Evolutionary conservation across 1,140 invertebrate species (phyloP).

Genomic region (Drosophila athabasca): DNA sequence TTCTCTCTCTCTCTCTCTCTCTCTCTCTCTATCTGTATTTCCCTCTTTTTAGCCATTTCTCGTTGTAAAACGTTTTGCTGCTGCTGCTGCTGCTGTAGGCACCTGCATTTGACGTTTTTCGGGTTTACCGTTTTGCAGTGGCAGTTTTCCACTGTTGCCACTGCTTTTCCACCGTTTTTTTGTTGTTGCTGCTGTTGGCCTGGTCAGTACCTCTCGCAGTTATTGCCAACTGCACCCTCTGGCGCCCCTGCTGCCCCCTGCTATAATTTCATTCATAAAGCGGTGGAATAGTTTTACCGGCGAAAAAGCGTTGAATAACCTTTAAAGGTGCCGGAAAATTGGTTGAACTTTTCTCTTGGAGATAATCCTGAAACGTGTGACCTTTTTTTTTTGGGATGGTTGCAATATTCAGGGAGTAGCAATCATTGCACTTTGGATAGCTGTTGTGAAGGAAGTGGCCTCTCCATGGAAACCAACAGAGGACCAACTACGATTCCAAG

Average conservation of each 20-base stretch:
- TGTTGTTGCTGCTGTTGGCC: conserved; percentile 8
- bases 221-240: conserved; percentile 37
- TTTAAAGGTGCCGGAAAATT: conserved; percentile 9
- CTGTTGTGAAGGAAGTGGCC: too few species aligned
- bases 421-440: too few species aligned
- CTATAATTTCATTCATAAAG: conserved; percentile 62
- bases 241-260: background rate
- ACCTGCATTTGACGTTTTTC: conserved; percentile 68
- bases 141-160: conserved; percentile 31
- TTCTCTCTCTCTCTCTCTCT: conserved; percentile 27
- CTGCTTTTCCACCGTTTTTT: too few species aligned
- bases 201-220: conserved; percentile 27
- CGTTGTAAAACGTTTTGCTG: conserved; percentile 50
- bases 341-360: background rate
- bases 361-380: too few species aligned
- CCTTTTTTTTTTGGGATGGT: too few species aligned
- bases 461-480: too few species aligned
- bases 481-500: too few species aligned
- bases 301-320: conserved; percentile 10
- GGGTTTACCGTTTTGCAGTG: conserved; percentile 59
- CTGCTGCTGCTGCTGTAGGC: conserved; percentile 40
- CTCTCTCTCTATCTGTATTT: conserved; percentile 1
- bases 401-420: too few species aligned
- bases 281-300: conserved; percentile 12
- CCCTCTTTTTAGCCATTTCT: conserved; percentile 16